Base-by-base conservation (phyloP, 2,797 vertebrate genomes). In the Eutrigla gurnardus region DNA sequence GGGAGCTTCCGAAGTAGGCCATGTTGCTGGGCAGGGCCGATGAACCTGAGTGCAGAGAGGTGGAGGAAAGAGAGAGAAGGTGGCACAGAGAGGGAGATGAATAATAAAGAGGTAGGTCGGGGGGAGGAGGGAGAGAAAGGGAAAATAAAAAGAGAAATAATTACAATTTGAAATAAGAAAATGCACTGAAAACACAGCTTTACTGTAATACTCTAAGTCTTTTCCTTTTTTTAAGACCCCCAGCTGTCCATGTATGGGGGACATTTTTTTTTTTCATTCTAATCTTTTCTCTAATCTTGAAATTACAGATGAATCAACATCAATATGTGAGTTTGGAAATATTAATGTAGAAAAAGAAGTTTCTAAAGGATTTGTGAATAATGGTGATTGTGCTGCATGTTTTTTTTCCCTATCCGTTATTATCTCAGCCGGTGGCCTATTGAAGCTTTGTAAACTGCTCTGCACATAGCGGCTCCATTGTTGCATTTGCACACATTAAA, bases 1-100 rank as follows among this genome's bases (percentile, higher is more conserved):
- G 97, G 95, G 97, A 99, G 93, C 96, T 97, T 91, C 98, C 98
- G 11, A 99, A 99, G 94, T 96, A 98, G 4, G 96, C 95, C 97
- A 99, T 97, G 94, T 95, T 97, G 93, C 91, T 97, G 93, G 98
- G 98, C 94, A 99, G 95, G 73, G 97, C 97, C 74, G 96, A 91
- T 79, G 98, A 98, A 94, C 96, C 98, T 99, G 88, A 55, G 77
- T 32, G 67, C 25, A 77, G 57, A 71, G 54, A 58, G 54, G 49
- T 64, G 70, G 64, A 63, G 46, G 57, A 9, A 35, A 60, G 55
- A 43, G 36, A 60, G 64, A 59, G 65, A 33, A 13, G 11, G 15
- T 25, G 50, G 64, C 14, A 53, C 13, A 36, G 37, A 17, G 39
- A n/a, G 40, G 37, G 37, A 15, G 61, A 71, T 78, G 59, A 80